These are phyloP conservation scores for Myotis daubentonii DNA, from an alignment of 2,797 vertebrate genomes.

Conservation along the genomic window DNA sequence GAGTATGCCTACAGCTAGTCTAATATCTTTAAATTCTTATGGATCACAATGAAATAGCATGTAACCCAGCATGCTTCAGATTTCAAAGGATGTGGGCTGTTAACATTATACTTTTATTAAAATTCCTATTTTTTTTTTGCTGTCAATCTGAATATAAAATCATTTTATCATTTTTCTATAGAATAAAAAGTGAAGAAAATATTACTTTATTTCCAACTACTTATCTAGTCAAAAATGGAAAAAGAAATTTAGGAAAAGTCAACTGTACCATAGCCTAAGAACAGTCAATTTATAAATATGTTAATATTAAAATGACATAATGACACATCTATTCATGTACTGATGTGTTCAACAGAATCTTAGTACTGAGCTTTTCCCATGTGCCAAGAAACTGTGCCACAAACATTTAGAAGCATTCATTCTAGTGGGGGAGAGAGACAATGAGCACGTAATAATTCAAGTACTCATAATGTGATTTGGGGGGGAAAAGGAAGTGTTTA, in stretches of 20 bases:
- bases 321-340: neutral
- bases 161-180: constrained; percentile 58
- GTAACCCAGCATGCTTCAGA: constrained; percentile 39
- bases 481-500: neutral
- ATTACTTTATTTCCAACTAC: constrained; percentile 35
- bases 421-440: neutral
- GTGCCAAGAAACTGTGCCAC: neutral
- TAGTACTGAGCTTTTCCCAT: neutral
- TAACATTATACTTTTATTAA: constrained; percentile 69
- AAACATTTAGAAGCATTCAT: neutral
- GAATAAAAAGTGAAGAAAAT: constrained; percentile 51
- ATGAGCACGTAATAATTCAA: neutral
- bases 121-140: constrained; percentile 62
- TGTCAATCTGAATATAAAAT: constrained; percentile 64
- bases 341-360: neutral
- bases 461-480: neutral
- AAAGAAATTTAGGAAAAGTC: constrained; percentile 44
- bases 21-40: constrained; percentile 65
- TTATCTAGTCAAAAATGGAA: constrained; percentile 32
- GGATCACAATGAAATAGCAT: constrained; percentile 57
- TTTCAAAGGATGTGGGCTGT: constrained; percentile 62
- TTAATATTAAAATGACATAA: constrained; percentile 6
- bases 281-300: constrained; percentile 15
- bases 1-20: constrained; percentile 60
- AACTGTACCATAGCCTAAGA: neutral